Evolutionary conservation across 2,797 vertebrate genomes (phyloP).

Genomic region (Monodelphis domestica): DNA sequence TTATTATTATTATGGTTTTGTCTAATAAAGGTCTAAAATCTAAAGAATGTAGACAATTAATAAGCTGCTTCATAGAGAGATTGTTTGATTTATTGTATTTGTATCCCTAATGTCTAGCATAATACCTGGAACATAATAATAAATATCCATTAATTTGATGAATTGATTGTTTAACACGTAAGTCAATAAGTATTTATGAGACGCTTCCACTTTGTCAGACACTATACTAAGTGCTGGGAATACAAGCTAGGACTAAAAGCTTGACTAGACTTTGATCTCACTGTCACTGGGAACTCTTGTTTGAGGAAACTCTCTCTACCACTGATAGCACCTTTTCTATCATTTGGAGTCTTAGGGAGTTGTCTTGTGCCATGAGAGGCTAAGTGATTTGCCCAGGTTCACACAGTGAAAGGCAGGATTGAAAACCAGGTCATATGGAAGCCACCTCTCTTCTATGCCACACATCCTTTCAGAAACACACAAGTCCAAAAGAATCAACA

Average conservation of each 20-base stretch:
- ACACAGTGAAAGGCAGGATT: too few relatives aligned
- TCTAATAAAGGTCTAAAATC: background rate
- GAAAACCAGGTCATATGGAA: too few relatives aligned
- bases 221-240: too few relatives aligned
- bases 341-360: too few relatives aligned
- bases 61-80: background rate
- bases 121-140: background rate
- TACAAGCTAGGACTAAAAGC: background rate
- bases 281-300: too few relatives aligned
- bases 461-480: too few relatives aligned
- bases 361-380: too few relatives aligned
- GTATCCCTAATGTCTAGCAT: background rate
- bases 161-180: background rate
- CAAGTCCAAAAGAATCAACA: too few relatives aligned
- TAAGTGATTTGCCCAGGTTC: too few relatives aligned
- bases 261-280: background rate
- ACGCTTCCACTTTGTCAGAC: background rate
- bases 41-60: background rate
- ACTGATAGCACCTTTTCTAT: too few relatives aligned
- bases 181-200: background rate
- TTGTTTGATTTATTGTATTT: background rate
- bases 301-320: too few relatives aligned
- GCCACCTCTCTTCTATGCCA: too few relatives aligned
- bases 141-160: background rate
- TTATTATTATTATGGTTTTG: background rate